phyloP scores from a whole-genome alignment of 2,113 vertebrate species.

The Pagrus major region DNA sequence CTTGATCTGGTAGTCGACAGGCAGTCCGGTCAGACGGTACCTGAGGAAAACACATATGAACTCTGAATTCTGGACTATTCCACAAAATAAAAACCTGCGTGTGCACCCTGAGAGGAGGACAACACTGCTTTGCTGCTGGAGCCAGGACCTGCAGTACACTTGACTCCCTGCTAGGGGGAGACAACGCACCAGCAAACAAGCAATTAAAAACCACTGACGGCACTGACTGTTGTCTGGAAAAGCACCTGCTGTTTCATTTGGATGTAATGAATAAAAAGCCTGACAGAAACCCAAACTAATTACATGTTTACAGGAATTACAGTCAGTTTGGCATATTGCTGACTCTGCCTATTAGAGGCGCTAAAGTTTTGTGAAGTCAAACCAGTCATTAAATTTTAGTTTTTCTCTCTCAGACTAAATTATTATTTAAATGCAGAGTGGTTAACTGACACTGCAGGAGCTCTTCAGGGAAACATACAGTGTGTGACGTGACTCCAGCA shows the following conservation, averaged over 20 bases:
- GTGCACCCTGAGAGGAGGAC: neutral
- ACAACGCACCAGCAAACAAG: conserved; percentile 72
- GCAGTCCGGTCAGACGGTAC: conserved; percentile 95
- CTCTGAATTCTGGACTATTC: neutral
- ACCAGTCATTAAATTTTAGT: conserved; percentile 22
- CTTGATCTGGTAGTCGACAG: conserved; percentile 96
- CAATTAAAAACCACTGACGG: conserved; percentile 41
- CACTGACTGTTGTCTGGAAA: conserved; percentile 48
- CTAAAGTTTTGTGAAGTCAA: conserved; percentile 40
- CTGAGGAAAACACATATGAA: conserved; percentile 71
- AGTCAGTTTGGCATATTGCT: conserved; percentile 60
- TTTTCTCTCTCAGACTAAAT: conserved; percentile 8
- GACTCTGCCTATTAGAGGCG: conserved; percentile 33
- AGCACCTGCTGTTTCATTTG: conserved; percentile 73
- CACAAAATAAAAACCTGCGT: neutral
- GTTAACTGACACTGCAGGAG: neutral
- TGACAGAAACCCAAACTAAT: conserved; percentile 71
- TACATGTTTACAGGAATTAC: conserved; percentile 70
- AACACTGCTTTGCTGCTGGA: neutral
- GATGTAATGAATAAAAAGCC: conserved; percentile 65
- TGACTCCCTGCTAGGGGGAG: conserved; percentile 69
- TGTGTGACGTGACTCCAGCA: neutral
- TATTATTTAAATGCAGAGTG: neutral
- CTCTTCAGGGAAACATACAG: neutral
- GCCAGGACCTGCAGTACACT: conserved; percentile 41